Percentiles rank a stretch among this genome's conserved stretches.
phyloP scores from a whole-genome alignment of 2,888 invertebrate genomes.

The Polia nebulosa region DNA sequence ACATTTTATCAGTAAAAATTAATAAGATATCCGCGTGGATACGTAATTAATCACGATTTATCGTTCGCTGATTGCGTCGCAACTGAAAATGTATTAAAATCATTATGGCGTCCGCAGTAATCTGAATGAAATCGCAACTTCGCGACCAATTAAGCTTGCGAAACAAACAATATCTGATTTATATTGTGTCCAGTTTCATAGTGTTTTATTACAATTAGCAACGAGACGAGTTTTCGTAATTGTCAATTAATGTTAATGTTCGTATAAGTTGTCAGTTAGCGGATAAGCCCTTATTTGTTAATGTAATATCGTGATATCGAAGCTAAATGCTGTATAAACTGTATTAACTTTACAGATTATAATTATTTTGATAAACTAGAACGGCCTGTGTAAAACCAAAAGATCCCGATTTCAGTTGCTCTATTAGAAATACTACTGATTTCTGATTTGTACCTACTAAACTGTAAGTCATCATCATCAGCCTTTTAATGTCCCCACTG shows the following conservation, averaged over 20 bases:
- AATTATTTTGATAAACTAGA: background rate
- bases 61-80: slow-evolving; percentile 57
- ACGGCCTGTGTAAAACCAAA: background rate
- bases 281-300: slow-evolving; percentile 50
- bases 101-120: slow-evolving; percentile 71
- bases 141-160: slow-evolving; percentile 76
- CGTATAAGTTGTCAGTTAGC: slow-evolving; percentile 47
- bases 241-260: slow-evolving; percentile 67
- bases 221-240: slow-evolving; percentile 68
- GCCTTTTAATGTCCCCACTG: too few relatives aligned
- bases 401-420: too few relatives aligned
- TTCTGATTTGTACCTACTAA: too few relatives aligned
- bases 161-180: slow-evolving; percentile 77
- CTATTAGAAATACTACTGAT: too few relatives aligned
- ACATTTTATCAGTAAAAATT: slow-evolving; percentile 54
- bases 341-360: background rate
- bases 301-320: slow-evolving; percentile 13
- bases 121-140: slow-evolving; percentile 68
- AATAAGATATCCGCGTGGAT: slow-evolving; percentile 48
- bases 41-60: slow-evolving; percentile 60
- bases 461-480: too few relatives aligned
- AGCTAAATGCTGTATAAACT: background rate
- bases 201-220: slow-evolving; percentile 73
- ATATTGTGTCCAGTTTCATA: slow-evolving; percentile 73
- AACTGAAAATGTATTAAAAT: slow-evolving; percentile 70